Base-by-base conservation (phyloP, 2,888 invertebrate species). In the Marronus borbonicus region DNA sequence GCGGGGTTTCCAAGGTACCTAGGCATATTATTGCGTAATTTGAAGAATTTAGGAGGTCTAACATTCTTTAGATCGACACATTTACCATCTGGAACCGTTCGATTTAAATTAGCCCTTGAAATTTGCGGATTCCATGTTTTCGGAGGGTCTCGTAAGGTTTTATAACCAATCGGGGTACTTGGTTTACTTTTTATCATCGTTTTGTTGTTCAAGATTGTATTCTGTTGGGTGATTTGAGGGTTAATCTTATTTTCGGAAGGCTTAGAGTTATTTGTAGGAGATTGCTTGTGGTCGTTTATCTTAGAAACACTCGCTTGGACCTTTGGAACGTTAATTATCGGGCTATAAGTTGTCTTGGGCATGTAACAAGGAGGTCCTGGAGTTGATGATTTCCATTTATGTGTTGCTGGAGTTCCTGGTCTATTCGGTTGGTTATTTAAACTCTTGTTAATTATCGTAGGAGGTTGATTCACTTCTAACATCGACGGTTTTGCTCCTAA, bases 121-220 rank as follows among this genome's bases (percentile, higher is more conserved):
- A 92, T 87, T 62, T 91, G 91, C 2, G 92, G 92, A 85, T 92
- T 92, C 92, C 92, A 92, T 17, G 90, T 90, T 83, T 91, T 92
- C 0, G 92, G 91, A 0, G 92, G 91, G 82, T 90, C 90, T 24
- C 91, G 88, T 10, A 92, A 85, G 0, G 92, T 92, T 83, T 92
- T 92, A 82, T 92, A 92, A 0, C 91, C 90, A 7, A 89, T 86
- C 1, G 90, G 87, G 28, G 89, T 84, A 75, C 83, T 85, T 3
- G 86, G 82, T 83, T 88, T 88, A 3, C 82, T 80, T 78, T 87
- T 87, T 39, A 84, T 83, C 12, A 72, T 65, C 66, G 79, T 39
- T 77, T 85, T 84, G 72, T 50, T 81, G 55, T 82, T 80, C 66
- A 80, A 76, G 4, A 80, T 72, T 8, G 83, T 81, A 4, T 81